These are phyloP conservation scores for Camelus dromedarius DNA, from an alignment of 2,113 vertebrate genomes.

Conservation along the genomic window DNA sequence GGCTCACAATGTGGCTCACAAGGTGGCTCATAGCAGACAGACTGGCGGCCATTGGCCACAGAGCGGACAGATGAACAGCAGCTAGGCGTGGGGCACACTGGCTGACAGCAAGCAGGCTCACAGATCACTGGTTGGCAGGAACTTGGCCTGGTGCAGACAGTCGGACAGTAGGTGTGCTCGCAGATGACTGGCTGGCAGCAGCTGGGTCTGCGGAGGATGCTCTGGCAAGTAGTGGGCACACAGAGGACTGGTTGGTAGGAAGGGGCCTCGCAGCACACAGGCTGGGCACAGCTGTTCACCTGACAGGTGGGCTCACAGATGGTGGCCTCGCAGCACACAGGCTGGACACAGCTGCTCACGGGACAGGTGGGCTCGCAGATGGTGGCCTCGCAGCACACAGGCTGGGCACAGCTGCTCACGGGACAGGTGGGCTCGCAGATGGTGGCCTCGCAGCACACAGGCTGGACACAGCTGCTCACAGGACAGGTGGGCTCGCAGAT, in stretches of 20 bases:
- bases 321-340: neutral
- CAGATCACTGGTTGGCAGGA: slow-evolving; percentile 70
- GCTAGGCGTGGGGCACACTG: slow-evolving; percentile 11
- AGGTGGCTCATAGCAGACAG: slow-evolving; percentile 52
- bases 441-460: neutral
- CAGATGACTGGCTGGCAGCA: slow-evolving; percentile 57
- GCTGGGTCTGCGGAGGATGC: slow-evolving; percentile 54
- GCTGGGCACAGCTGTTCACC: neutral
- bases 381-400: neutral
- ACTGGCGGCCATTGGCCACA: slow-evolving; percentile 57
- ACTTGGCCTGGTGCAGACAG: slow-evolving; percentile 28
- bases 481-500: neutral
- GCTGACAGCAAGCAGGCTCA: slow-evolving; percentile 71
- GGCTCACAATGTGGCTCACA: slow-evolving; percentile 69
- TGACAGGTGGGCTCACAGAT: neutral
- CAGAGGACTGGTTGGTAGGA: slow-evolving; percentile 57
- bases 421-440: neutral
- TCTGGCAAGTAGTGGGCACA: slow-evolving; percentile 59
- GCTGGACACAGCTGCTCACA: neutral
- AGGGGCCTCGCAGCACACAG: neutral
- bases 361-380: neutral
- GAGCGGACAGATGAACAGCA: slow-evolving; percentile 72
- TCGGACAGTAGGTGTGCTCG: slow-evolving; percentile 55
- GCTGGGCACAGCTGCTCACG: neutral
- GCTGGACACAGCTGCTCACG: neutral